phyloP scores from a whole-genome alignment of 2,888 invertebrate species.

The Leucoptera coffeella region DNA sequence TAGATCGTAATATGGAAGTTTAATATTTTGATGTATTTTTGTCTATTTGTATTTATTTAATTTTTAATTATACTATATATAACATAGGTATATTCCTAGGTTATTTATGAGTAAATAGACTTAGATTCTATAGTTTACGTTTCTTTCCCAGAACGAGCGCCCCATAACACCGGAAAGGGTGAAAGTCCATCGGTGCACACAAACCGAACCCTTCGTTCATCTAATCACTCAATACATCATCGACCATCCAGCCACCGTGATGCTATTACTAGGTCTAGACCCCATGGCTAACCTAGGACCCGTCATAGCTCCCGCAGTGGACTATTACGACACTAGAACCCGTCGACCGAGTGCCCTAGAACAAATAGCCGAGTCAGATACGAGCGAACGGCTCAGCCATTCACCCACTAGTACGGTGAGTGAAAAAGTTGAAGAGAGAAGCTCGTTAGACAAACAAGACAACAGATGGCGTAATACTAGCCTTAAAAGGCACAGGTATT shows the following conservation, averaged over 20 bases:
- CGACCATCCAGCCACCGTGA: conserved; percentile 66
- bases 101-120: no score
- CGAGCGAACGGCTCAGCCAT: conserved; percentile 35
- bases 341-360: conserved; percentile 35
- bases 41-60: no score
- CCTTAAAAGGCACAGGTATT: conserved; percentile 55
- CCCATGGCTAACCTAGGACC: conserved; percentile 43
- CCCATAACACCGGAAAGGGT: conserved; percentile 31
- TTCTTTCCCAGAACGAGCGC: conserved; percentile 39
- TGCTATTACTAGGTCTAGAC: conserved; percentile 68
- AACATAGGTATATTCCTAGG: no score
- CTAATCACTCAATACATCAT: conserved; percentile 59
- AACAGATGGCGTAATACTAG: conserved; percentile 23
- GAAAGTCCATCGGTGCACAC: conserved; percentile 42
- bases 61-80: no score
- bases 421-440: conserved; percentile 22
- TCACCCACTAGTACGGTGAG: conserved; percentile 37
- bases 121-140: no score
- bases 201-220: conserved; percentile 59
- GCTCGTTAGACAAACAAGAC: conserved; percentile 25
- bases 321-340: conserved; percentile 36
- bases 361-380: conserved; percentile 37
- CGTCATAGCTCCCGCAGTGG: conserved; percentile 30
- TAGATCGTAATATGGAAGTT: no score
- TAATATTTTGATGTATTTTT: no score